Evolutionary conservation across 2,797 vertebrate genomes (phyloP).

Genomic region (Neomorphus geoffroyi): DNA sequence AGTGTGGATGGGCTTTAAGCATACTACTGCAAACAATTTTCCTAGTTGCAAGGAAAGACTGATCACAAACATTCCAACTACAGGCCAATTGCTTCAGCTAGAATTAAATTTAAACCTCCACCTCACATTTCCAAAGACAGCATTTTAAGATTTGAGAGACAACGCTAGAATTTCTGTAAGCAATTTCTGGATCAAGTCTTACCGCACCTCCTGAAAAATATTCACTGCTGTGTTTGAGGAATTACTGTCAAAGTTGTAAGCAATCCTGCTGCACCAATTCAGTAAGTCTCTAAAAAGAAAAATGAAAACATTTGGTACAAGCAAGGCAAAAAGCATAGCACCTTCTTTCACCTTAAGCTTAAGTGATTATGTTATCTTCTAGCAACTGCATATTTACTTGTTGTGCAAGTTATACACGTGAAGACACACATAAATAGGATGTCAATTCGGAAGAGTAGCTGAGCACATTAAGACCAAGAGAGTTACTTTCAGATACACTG

Average conservation of each 20-base stretch:
- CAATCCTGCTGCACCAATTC: conserved; percentile 96
- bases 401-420: fast-evolving
- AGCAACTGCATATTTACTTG: not conserved
- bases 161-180: not conserved
- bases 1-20: not conserved
- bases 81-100: not conserved
- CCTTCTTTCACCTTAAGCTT: not conserved
- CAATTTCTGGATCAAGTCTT: not conserved
- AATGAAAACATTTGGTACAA: not conserved
- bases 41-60: not conserved
- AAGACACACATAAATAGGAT: not conserved
- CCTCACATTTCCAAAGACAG: not conserved
- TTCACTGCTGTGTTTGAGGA: conserved; percentile 84
- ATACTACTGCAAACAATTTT: not conserved
- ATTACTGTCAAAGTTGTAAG: conserved; percentile 82
- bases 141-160: not conserved
- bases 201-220: conserved; percentile 93
- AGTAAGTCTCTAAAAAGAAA: conserved; percentile 85
- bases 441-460: not conserved
- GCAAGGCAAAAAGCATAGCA: not conserved
- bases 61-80: not conserved
- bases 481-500: not conserved
- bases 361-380: not conserved
- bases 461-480: not conserved
- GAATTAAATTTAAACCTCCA: not conserved